Percentiles rank a stretch among this genome's conserved stretches.
Evolutionary conservation across 2,888 invertebrate genomes (phyloP).

Genomic region (Eristalis intricaria): DNA sequence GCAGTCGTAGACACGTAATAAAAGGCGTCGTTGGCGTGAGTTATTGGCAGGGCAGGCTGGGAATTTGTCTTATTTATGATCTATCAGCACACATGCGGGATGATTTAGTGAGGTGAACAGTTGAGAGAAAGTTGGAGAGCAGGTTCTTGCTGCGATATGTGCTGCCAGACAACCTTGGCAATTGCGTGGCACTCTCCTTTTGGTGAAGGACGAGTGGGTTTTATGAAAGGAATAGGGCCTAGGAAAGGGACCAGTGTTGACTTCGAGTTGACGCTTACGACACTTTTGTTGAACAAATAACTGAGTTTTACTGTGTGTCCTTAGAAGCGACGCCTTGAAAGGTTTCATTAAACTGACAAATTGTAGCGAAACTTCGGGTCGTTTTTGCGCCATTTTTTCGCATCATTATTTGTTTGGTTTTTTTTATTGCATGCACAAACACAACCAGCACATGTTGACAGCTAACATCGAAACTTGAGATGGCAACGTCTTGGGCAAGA

Average conservation of each 20-base stretch:
- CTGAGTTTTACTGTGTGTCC: too few species aligned
- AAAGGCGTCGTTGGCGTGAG: not conserved
- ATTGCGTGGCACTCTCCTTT: not conserved
- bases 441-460: too few species aligned
- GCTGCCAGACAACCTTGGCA: not conserved
- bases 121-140: not conserved
- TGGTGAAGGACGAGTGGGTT: not conserved
- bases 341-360: too few species aligned
- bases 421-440: too few species aligned
- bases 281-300: too few species aligned
- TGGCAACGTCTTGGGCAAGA: too few species aligned
- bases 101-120: constrained; percentile 4
- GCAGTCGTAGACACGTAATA: constrained; percentile 24
- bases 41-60: not conserved
- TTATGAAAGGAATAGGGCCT: not conserved
- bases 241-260: not conserved
- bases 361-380: too few species aligned
- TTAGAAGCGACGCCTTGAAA: too few species aligned
- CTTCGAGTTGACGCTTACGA: not conserved
- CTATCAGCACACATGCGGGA: constrained; percentile 5
- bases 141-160: not conserved
- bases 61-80: constrained; percentile 7
- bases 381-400: too few species aligned
- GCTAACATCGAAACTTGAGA: too few species aligned
- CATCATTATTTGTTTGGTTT: too few species aligned